Base-by-base conservation (phyloP, 1,140 invertebrate genomes). In the Oryzaephilus surinamensis region DNA sequence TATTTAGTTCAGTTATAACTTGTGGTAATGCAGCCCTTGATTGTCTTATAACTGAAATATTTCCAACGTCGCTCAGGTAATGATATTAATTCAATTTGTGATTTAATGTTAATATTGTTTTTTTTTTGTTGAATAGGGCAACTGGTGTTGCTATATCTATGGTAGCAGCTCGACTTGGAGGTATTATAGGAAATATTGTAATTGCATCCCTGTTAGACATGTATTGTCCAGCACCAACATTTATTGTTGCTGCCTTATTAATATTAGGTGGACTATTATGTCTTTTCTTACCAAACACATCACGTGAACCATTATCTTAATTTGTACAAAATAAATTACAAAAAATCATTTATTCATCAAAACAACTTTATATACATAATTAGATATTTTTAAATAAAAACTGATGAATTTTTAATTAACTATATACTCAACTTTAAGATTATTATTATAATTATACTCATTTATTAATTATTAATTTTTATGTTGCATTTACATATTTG, bases 21-120 rank as follows among this genome's bases (percentile, higher is more conserved):
- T 88, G 85, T 60, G 85, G 84, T 32, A 89, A 89, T 62, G 85
- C 85, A 8, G 84, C 84, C 1, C 66, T 91, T 12, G 85, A 89
- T 65, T 89, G 85, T 63, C 73, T 90, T 40, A 87, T 87, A 54
- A 87, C 84, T 15, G 84, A 89, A 69, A 82, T 89, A 41, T 89
- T 89, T 60, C 84, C 84, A n/a, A 89, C 84, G 18, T 81, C 84
- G 66, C 66, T 89, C 50, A 67, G n/a, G n/a, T n/a, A n/a, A n/a
- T n/a, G n/a, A 26, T 27, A 7, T 36, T 31, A 11, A 28, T 18
- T 28, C 21, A 23, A 23, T 23, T 23, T n/a, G 21, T 23, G 6
- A 23, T 6, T n/a, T 21, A 35, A 40, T 20, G n/a, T 40, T 36
- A 2, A 41, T 30, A n/a, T 30, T 27, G 2, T 15, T 38, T 30